Base-by-base conservation (phyloP, 1,140 invertebrate species). In the Dinoponera quadriceps region DNA sequence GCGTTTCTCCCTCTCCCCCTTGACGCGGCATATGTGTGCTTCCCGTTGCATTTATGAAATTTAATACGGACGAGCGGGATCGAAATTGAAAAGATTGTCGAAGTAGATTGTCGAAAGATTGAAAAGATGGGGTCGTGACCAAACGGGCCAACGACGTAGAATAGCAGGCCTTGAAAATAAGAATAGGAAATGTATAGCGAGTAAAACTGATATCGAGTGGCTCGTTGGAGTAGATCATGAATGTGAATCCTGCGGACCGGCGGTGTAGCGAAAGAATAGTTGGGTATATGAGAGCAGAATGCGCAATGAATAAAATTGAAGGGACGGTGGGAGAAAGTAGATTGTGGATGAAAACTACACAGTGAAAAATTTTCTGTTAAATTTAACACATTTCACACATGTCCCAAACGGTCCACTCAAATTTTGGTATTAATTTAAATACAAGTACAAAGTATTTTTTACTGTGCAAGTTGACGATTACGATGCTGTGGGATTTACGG, bases 11-110 rank as follows among this genome's bases (percentile, higher is more conserved):
- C 27, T 22, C 59, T 27, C 7, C 20, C 14, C 18, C 3, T n/a
- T 20, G 20, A 20, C 27, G 20, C 27, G 14, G n/a, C 38, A 9
- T 44, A 0, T 44, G 38, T 44, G n/a, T 57, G 33, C 18, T 18
- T 62, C n/a, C 25, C 38, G 72, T 80, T 80, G 65, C 75, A 80
- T 80, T 80, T 80, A 80, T 80, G 75, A 78, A 80, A 69, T 80
- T 80, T 71, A 69, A 80, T 80, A 80, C 65, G 65, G 14, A 69
- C 65, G 51, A 80, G 54, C 65, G 22, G 51, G 51, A 29, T 57
- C n/a, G 75, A 80, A 80, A 80, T 71, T 69, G 75, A 80, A 77
- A 80, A 80, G 65, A 80, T 69, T 63, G 59, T 63, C 29, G 25
- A 75, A 25, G 44, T 75, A 63, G 38, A 75, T 75, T 48, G 51